Conservation (phyloP, 2,797 vertebrate species). For the Cryptoblepharus egeriae region DNA sequence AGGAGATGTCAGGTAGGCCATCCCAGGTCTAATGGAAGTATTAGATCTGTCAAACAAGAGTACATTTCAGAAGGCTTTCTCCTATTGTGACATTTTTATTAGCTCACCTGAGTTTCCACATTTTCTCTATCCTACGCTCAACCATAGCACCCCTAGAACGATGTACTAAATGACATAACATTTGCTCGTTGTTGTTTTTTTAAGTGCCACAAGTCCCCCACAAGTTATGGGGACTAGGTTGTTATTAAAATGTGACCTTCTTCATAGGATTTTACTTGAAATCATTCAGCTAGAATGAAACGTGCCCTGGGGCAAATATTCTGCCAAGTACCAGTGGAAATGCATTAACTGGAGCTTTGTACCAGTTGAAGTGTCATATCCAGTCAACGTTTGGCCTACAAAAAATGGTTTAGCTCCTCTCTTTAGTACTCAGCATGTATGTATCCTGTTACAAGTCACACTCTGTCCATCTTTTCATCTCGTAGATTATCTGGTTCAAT, state of each 20-base stretch:
- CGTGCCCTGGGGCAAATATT: slow-evolving; percentile 19
- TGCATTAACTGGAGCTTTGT: slow-evolving; percentile 5
- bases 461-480: slow-evolving; percentile 1
- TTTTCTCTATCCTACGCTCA: not conserved
- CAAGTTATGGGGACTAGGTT: not conserved
- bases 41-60: not conserved
- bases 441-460: slow-evolving; percentile 16
- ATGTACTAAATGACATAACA: not conserved
- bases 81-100: not conserved
- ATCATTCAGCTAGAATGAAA: slow-evolving; percentile 21
- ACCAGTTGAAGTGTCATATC: not conserved
- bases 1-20: not conserved
- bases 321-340: slow-evolving; percentile 15
- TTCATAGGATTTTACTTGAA: slow-evolving; percentile 3
- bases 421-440: not conserved
- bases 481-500: slow-evolving; percentile 36
- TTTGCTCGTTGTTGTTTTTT: not conserved
- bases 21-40: not conserved
- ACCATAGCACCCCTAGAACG: not conserved
- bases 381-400: not conserved
- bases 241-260: not conserved
- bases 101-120: not conserved
- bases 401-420: not conserved
- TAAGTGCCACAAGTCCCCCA: not conserved
- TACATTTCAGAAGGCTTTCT: too few species aligned